Conservation (phyloP, 2,797 vertebrate genomes). For the Discoglossus pictus region DNA sequence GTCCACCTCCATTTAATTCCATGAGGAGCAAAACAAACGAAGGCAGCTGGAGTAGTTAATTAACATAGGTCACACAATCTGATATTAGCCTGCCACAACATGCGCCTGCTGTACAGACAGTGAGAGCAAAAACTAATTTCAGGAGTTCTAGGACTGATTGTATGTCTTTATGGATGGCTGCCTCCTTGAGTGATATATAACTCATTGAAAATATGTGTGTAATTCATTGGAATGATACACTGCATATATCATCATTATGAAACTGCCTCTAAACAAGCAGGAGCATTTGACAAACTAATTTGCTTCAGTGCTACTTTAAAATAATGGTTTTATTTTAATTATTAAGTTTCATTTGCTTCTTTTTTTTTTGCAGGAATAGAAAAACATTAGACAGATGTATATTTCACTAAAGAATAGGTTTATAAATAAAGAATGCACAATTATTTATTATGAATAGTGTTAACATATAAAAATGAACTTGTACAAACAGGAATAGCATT, state of each 20-base stretch:
- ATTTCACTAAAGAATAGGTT: no score
- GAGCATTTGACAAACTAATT: constrained; percentile 45
- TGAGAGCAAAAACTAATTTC: constrained; percentile 25
- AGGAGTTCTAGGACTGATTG: constrained; percentile 13
- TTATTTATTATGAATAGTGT: no score
- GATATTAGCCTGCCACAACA: constrained; percentile 5
- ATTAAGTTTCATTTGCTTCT: constrained; percentile 1
- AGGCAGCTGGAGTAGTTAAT: constrained; percentile 23
- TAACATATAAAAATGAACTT: no score
- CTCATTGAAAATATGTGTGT: constrained; percentile 26
- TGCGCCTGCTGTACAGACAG: not conserved
- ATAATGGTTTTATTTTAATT: constrained; percentile 46
- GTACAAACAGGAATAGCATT: no score
- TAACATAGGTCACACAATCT: constrained; percentile 13
- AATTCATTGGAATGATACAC: constrained; percentile 28
- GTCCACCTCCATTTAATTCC: not conserved
- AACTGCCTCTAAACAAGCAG: constrained; percentile 8
- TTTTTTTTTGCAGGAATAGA: constrained; percentile 6
- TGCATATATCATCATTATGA: constrained; percentile 36
- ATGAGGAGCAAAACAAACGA: constrained; percentile 15
- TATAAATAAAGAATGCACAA: no score
- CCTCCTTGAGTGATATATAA: constrained; percentile 21
- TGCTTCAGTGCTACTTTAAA: constrained; percentile 37
- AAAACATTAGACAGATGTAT: not conserved
- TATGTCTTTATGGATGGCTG: constrained; percentile 17